Base-by-base conservation (phyloP, 2,797 vertebrate genomes). In the Sebastes oblongus region DNA sequence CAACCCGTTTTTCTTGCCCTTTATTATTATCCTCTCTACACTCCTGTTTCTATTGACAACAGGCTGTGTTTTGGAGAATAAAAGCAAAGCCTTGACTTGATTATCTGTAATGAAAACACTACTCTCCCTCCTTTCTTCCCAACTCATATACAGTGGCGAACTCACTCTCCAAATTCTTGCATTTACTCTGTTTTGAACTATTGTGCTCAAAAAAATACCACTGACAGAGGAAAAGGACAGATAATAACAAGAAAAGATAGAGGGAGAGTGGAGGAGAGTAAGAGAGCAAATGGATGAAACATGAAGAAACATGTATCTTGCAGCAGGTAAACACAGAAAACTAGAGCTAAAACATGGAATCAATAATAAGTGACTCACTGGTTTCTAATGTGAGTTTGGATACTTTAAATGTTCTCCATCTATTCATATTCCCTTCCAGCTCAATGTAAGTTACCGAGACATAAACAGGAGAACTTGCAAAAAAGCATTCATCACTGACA, bases 31-130 rank as follows among this genome's bases (percentile, higher is more conserved):
- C 77, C 18, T 59, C 42, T 78, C 79, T 68, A 24, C 61, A n/a
- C 73, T 83, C 80, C 66, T 55, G 75, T 91, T 92, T 88, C 83
- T 55, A 78, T 66, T 88, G 86, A 90, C 83, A 90, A 90, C 83
- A 81, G 73, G 58, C 67, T 76, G 56, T 55, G 72, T 36, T 76
- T 77, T 58, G 42, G 73, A 74, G 50, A 84, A 86, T 81, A 77
- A 68, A 66, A 54, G 58, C 27, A 66, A 72, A 74, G 65, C 83
- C 84, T 80, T 80, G 78, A 78, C 77, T 88, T 86, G 78, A 79
- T 85, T 80, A 84, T 78, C 75, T 79, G 32, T 77, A 84, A 87
- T 89, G 77, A 86, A 92, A 86, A 88, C 55, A 85, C 46, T 60
- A 72, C 67, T 76, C 62, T 77, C 14, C 11, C 22, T 80, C 36